These are phyloP conservation scores for Stomatorhinus ivindoensis DNA, from an alignment of 2,113 vertebrate genomes.

Conservation along the genomic window DNA sequence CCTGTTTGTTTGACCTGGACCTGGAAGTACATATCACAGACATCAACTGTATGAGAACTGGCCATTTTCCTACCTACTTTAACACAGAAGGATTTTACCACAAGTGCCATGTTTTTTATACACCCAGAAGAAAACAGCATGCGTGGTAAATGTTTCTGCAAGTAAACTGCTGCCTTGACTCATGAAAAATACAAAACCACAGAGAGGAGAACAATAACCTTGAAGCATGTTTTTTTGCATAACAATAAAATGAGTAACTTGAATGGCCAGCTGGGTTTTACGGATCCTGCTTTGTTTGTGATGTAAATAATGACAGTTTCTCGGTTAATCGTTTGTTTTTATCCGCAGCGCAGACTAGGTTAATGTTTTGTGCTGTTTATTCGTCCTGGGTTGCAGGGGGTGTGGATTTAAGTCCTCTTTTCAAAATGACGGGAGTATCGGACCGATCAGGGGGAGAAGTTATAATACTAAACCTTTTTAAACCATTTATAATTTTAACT, in stretches of 20 bases:
- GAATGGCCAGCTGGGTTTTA: neutral
- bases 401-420: neutral
- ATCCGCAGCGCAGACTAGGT: neutral
- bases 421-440: neutral
- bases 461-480: neutral
- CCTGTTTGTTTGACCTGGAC: neutral
- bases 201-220: neutral
- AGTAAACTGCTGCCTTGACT: neutral
- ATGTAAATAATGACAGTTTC: neutral
- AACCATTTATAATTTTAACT: neutral
- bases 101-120: neutral
- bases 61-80: neutral
- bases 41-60: too few species aligned
- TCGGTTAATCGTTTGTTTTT: neutral
- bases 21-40: neutral
- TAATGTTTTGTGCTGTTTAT: neutral
- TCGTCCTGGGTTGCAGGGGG: neutral
- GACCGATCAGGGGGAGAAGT: neutral
- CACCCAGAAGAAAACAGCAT: neutral
- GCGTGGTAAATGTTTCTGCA: neutral
- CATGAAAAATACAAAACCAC: neutral
- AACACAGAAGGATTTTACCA: neutral
- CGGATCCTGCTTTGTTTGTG: neutral
- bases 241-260: neutral
- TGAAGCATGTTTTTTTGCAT: neutral